These are phyloP conservation scores for Cygnus buccinator DNA, from an alignment of 2,113 vertebrate species.

Conservation along the genomic window DNA sequence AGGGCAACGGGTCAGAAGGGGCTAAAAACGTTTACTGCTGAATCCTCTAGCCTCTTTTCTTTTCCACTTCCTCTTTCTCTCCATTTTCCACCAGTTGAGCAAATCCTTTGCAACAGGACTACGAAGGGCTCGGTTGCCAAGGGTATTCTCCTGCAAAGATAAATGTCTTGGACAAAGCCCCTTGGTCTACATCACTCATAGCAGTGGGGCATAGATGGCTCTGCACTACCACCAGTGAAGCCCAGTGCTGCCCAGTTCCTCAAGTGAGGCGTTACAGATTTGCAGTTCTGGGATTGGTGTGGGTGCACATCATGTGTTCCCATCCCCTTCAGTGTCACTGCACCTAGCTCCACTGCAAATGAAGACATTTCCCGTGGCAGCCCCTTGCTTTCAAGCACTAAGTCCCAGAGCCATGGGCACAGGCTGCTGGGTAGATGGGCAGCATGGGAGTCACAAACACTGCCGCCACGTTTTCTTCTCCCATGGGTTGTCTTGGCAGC, in stretches of 20 bases:
- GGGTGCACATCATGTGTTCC: rapidly evolving
- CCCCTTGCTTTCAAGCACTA: neutral
- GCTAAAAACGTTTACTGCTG: too few species aligned
- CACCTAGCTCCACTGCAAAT: neutral
- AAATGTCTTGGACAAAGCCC: neutral
- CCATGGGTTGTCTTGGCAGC: neutral
- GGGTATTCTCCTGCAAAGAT: neutral
- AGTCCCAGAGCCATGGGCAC: neutral
- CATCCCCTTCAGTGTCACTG: neutral
- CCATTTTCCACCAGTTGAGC: neutral
- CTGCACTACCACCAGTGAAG: neutral
- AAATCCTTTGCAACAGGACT: neutral
- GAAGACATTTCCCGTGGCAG: neutral
- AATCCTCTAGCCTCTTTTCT: too few species aligned
- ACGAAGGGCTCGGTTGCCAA: neutral
- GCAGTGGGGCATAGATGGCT: neutral
- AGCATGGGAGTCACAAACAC: neutral
- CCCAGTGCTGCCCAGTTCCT: neutral
- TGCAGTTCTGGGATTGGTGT: neutral
- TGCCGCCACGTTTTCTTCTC: neutral
- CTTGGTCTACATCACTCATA: rapidly evolving
- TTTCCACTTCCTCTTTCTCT: too few species aligned
- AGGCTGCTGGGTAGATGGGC: neutral
- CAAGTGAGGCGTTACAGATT: neutral
- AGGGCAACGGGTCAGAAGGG: too few species aligned